A percentile compares a stretch with the other conserved stretches of the same genome.
These are phyloP conservation scores for Ecliptopera silaceata DNA, from an alignment of 2,888 invertebrate species.

Conservation along the genomic window DNA sequence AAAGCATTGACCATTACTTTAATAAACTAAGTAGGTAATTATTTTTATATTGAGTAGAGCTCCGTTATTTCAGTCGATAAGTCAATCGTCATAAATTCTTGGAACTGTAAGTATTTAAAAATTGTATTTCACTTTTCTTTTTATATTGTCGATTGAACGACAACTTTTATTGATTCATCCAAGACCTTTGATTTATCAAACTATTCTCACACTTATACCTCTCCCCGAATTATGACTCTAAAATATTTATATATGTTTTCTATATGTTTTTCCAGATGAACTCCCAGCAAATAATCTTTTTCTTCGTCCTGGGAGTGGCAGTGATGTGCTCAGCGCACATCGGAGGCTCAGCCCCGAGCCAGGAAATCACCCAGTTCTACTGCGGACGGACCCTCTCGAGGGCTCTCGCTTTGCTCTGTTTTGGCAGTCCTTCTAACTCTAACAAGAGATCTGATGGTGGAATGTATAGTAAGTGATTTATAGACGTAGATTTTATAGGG, in stretches of 20 bases:
- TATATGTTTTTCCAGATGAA: constrained; percentile 54
- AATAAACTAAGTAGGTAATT: too few species aligned
- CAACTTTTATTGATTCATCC: too few species aligned
- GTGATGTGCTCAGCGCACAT: constrained; percentile 50
- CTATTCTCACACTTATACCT: too few species aligned
- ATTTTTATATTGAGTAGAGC: too few species aligned
- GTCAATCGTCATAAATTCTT: too few species aligned
- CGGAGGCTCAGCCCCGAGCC: constrained; percentile 38
- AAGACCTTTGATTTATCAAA: background rate
- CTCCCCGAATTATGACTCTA: too few species aligned
- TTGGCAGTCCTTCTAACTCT: constrained; percentile 32
- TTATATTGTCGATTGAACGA: too few species aligned
- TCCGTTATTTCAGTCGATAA: too few species aligned
- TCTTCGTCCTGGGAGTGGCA: constrained; percentile 37
- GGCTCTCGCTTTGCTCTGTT: constrained; percentile 53
- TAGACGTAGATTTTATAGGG: background rate
- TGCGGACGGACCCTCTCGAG: constrained; percentile 58
- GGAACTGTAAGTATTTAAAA: too few species aligned
- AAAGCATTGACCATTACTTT: too few species aligned
- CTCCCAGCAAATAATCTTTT: constrained; percentile 30
- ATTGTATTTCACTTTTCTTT: too few species aligned
- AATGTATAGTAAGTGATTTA: constrained; percentile 50
- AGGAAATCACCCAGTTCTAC: constrained; percentile 51
- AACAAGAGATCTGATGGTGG: constrained; percentile 51
- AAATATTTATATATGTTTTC: too few species aligned